Evolutionary conservation across 2,888 invertebrate species (phyloP).

Genomic region (Stenolophus ochropezus): DNA sequence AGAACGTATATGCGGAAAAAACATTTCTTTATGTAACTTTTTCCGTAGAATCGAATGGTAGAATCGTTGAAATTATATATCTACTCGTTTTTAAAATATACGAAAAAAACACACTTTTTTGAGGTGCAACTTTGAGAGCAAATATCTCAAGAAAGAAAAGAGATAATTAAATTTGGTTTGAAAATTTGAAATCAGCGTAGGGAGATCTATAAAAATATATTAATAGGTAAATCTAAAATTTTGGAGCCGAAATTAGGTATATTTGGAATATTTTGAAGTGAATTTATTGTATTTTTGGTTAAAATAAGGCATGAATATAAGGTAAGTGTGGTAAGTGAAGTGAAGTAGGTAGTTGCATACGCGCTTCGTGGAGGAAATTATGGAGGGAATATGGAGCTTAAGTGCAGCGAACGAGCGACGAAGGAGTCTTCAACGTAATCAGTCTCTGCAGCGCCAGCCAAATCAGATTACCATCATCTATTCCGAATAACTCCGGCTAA

Average conservation of each 20-base stretch:
- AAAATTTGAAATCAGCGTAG: too few species aligned
- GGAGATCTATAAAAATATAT: not conserved
- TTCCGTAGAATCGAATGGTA: too few species aligned
- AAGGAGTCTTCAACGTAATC: not conserved
- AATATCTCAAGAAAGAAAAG: too few species aligned
- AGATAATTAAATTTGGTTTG: too few species aligned
- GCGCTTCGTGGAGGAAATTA: conserved; percentile 29
- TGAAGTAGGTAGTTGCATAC: conserved; percentile 34
- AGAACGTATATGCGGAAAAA: too few species aligned
- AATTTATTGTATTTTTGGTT: not conserved
- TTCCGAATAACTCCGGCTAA: conserved; percentile 11
- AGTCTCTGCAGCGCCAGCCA: conserved; percentile 19
- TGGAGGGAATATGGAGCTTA: conserved; percentile 38
- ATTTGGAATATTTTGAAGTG: not conserved
- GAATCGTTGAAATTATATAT: too few species aligned
- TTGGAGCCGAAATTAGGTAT: not conserved
- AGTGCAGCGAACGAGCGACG: conserved; percentile 31
- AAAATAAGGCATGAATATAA: not conserved
- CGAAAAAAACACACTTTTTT: too few species aligned
- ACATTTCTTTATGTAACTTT: too few species aligned
- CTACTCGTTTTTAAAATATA: too few species aligned
- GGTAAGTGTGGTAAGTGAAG: not conserved
- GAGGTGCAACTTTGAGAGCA: too few species aligned
- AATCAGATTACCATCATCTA: conserved; percentile 40
- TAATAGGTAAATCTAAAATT: not conserved